A percentile compares a stretch with the other conserved stretches of the same genome.
phyloP scores from a whole-genome alignment of 2,797 vertebrate genomes.

The Margarornis squamiger region DNA sequence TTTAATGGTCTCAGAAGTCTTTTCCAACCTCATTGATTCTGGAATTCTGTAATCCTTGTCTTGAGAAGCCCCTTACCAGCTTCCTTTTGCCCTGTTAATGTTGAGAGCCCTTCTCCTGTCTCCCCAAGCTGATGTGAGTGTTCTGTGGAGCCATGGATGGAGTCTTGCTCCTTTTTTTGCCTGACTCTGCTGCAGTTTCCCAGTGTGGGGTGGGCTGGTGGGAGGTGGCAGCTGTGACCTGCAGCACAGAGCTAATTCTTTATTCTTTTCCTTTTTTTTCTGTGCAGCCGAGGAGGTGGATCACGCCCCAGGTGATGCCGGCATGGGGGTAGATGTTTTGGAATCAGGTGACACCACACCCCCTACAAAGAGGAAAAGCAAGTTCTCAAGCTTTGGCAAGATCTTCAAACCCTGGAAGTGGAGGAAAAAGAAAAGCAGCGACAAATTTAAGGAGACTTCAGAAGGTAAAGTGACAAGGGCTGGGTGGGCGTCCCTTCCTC shows the following conservation, averaged over 20 bases:
- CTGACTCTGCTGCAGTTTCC: background rate
- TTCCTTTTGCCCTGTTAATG: background rate
- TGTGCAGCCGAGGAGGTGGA: conserved; percentile 80
- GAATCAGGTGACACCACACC: conserved; percentile 86
- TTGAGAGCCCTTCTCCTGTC: background rate
- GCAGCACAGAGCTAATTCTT: background rate
- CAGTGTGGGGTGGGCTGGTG: background rate
- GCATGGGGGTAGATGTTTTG: conserved; percentile 84
- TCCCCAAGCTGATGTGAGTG: background rate
- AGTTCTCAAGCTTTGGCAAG: conserved; percentile 94
- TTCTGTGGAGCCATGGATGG: background rate
- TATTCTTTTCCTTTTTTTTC: background rate
- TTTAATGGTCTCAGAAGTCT: background rate
- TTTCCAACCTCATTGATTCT: background rate
- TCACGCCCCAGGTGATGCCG: conserved; percentile 74
- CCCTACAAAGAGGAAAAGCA: conserved; percentile 93
- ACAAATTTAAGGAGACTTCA: conserved; percentile 96
- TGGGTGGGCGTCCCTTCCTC: background rate
- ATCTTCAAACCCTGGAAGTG: conserved; percentile 99
- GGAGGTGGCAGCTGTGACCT: background rate
- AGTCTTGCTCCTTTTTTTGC: background rate
- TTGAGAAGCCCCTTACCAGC: background rate
- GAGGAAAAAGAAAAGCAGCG: conserved; percentile 98
- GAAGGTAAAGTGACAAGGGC: conserved; percentile 82
- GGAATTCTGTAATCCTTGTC: background rate